Evolutionary conservation across 2,113 vertebrate genomes (phyloP), one percentile per base, ranked within the genome.

Genomic region (human): DNA sequence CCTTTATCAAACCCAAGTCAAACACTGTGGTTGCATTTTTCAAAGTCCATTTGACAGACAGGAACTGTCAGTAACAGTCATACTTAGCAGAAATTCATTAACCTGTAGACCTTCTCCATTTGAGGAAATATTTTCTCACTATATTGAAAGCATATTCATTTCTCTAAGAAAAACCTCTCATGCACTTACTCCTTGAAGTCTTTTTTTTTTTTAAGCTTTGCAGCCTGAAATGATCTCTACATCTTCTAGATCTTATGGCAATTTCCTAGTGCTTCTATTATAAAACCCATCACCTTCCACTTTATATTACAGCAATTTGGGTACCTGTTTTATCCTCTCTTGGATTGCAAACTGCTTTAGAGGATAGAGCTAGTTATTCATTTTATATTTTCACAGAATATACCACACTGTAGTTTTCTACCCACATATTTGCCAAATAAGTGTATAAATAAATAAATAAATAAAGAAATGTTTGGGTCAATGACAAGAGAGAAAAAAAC

Each of bases 291-390:
- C 97, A 96, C 93, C 93, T 96, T 97, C 70, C 32, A 89, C 90
- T 97, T 97, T 97, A 97, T 93, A 96, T 97, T 98, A 93, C 88
- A 96, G 98, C 88, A 97, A 75, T 98, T 96, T 97, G 90, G 95
- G n/a, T 97, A 86, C 92, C 96, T 96, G 95, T 92, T 97, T 97
- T 95, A 97, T 97, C 85, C 92, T 43, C 76, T 94, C 80, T 88
- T 96, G 84, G 80, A 93, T 12, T 96, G 84, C 89, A 97, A 95
- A 96, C 52, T 96, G 64, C 94, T 97, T 93, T 93, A 95, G 88
- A 97, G 59, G 32, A 97, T 16, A 96, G 84, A 98, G 66, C 72
- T 78, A 92, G 52, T 89, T 96, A 96, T 93, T 96, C 89, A 95
- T 96, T 97, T 97, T 96, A 80, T 78, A 93, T 91, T 97, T 96